A percentile compares a stretch with the other conserved stretches of the same genome.
Evolutionary conservation across 1,140 invertebrate genomes (phyloP).

Genomic region (Eumaeus atala): DNA sequence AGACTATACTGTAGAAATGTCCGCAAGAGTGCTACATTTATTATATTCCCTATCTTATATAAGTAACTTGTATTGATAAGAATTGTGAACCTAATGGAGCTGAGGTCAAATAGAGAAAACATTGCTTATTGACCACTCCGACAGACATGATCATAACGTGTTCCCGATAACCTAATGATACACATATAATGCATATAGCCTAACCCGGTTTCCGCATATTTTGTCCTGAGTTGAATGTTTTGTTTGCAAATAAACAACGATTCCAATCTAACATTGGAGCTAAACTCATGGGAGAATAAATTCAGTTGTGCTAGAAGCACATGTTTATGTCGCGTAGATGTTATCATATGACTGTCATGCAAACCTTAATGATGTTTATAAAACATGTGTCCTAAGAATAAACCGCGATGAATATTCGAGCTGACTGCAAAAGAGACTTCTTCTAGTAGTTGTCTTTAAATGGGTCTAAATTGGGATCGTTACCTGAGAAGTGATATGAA

Average conservation of each 20-base stretch:
- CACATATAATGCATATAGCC: slow-evolving; percentile 13
- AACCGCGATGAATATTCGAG: slow-evolving; percentile 12
- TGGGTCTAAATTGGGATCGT: too few species aligned
- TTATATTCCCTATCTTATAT: slow-evolving; percentile 64
- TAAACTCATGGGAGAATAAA: slow-evolving; percentile 28
- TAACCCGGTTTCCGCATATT: slow-evolving; percentile 29
- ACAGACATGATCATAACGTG: slow-evolving; percentile 50
- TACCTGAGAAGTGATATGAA: slow-evolving; percentile 35
- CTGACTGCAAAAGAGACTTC: too few species aligned
- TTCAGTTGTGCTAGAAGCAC: slow-evolving; percentile 21
- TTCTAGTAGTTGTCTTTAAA: too few species aligned
- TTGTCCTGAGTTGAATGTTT: not conserved
- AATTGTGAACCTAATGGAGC: slow-evolving; percentile 43
- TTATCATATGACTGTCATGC: slow-evolving; percentile 43
- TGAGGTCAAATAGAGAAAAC: slow-evolving; percentile 56
- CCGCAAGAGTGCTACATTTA: slow-evolving; percentile 63
- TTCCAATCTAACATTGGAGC: slow-evolving; percentile 1
- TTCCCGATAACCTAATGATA: slow-evolving; percentile 52
- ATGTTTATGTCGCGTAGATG: slow-evolving; percentile 41
- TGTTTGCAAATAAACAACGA: slow-evolving; percentile 1
- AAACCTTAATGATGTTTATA: slow-evolving; percentile 58
- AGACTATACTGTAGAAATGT: slow-evolving; percentile 49
- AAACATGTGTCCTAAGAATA: slow-evolving; percentile 30
- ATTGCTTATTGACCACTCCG: slow-evolving; percentile 52
- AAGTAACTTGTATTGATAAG: slow-evolving; percentile 56